These are phyloP conservation scores for Patella caerulea DNA, from an alignment of 2,888 invertebrate genomes.

Conservation along the genomic window DNA sequence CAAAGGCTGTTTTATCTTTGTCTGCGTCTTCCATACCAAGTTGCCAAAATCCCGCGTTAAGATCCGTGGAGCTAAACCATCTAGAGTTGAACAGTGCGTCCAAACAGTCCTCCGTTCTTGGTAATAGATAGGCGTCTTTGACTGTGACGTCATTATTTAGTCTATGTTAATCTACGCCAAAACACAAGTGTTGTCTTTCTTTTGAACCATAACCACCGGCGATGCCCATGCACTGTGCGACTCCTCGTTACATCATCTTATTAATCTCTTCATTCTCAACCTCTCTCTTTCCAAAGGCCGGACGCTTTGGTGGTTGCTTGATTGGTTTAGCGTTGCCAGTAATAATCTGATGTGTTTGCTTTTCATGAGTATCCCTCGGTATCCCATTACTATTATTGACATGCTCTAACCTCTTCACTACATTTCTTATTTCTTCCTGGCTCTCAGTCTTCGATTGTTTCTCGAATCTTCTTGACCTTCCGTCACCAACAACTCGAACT, in stretches of 20 bases:
- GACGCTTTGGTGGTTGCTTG: slow-evolving; percentile 25
- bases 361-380: slow-evolving; percentile 17
- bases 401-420: too few relatives aligned
- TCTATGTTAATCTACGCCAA: slow-evolving; percentile 33
- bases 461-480: background rate
- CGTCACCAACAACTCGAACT: background rate
- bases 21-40: slow-evolving; percentile 13
- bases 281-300: slow-evolving; percentile 24
- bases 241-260: slow-evolving; percentile 15
- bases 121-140: slow-evolving; percentile 26
- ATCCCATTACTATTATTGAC: background rate
- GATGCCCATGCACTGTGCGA: slow-evolving; percentile 30
- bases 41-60: slow-evolving; percentile 20
- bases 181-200: slow-evolving; percentile 26
- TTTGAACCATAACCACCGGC: slow-evolving; percentile 33
- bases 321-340: slow-evolving; percentile 23
- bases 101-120: slow-evolving; percentile 29
- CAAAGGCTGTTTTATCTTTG: too few relatives aligned
- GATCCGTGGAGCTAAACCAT: slow-evolving; percentile 21
- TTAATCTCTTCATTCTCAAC: slow-evolving; percentile 22
- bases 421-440: too few relatives aligned
- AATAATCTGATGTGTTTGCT: slow-evolving; percentile 24
- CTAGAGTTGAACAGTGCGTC: slow-evolving; percentile 21
- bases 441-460: too few relatives aligned
- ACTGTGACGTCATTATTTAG: slow-evolving; percentile 31